Evolutionary conservation across 2,888 invertebrate species (phyloP).

Genomic region (Cantharis flavilabris): DNA sequence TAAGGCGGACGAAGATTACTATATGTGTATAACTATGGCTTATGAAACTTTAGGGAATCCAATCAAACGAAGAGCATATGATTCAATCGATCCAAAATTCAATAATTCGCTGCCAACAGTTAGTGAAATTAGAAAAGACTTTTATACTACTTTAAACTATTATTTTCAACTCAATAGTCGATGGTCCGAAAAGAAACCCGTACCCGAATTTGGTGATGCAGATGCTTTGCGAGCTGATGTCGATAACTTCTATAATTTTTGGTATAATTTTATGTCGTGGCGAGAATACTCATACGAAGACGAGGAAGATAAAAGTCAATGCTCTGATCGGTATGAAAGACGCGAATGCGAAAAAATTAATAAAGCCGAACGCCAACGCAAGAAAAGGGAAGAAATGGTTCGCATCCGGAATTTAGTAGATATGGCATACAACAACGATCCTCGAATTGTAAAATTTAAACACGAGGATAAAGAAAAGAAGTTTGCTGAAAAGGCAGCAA

Average conservation of each 20-base stretch:
- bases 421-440: constrained; percentile 91
- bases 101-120: constrained; percentile 84
- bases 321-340: constrained; percentile 93
- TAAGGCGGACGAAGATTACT: constrained; percentile 92
- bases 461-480: constrained; percentile 92
- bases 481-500: constrained; percentile 85
- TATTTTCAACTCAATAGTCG: constrained; percentile 79
- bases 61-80: constrained; percentile 84
- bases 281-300: constrained; percentile 91
- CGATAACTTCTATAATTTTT: constrained; percentile 94
- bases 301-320: constrained; percentile 98
- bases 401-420: constrained; percentile 91
- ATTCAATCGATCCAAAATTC: constrained; percentile 95
- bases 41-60: constrained; percentile 89
- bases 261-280: constrained; percentile 99
- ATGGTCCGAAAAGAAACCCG: constrained; percentile 89
- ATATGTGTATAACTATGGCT: constrained; percentile 97
- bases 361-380: constrained; percentile 86
- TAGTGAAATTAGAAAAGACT: constrained; percentile 78
- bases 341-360: constrained; percentile 98
- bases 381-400: constrained; percentile 96
- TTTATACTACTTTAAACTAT: constrained; percentile 69
- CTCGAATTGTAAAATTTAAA: constrained; percentile 88
- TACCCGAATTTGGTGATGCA: constrained; percentile 78
- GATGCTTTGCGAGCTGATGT: constrained; percentile 82